A percentile compares a stretch with the other conserved stretches of the same genome.
These are phyloP conservation scores for Microcebus tavaratra DNA, from an alignment of 2,113 vertebrate genomes.

Conservation along the genomic window DNA sequence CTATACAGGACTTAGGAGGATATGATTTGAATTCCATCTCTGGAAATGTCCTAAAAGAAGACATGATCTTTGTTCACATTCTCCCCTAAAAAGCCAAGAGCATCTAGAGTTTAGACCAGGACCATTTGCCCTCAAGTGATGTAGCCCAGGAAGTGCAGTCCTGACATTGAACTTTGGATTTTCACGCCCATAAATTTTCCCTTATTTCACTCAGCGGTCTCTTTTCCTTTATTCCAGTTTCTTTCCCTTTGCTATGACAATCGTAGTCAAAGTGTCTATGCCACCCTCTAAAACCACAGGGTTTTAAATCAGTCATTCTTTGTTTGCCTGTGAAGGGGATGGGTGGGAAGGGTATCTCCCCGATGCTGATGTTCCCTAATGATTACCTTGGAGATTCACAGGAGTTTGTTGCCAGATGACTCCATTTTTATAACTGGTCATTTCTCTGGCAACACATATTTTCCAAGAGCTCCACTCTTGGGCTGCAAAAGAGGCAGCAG, in stretches of 20 bases:
- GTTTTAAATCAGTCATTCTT: neutral
- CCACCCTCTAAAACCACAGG: neutral
- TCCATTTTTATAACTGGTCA: too few species aligned
- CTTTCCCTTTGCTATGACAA: neutral
- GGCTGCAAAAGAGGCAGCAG: neutral
- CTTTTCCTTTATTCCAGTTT: neutral
- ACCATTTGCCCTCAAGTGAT: neutral
- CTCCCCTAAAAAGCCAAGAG: neutral
- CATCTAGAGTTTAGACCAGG: neutral
- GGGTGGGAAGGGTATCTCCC: fast-evolving
- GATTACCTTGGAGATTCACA: neutral
- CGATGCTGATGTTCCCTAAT: neutral
- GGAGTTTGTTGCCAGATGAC: neutral
- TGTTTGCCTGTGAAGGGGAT: neutral
- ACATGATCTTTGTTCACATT: neutral
- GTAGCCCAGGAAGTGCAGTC: too few species aligned
- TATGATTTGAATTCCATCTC: neutral
- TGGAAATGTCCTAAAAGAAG: neutral
- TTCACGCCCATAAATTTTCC: neutral
- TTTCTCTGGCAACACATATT: neutral
- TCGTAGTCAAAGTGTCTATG: neutral
- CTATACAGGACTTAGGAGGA: neutral
- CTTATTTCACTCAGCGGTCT: neutral
- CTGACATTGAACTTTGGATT: neutral
- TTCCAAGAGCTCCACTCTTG: too few species aligned